These are phyloP conservation scores for Megastigmus dorsalis DNA, from an alignment of 2,888 invertebrate genomes.

Conservation along the genomic window DNA sequence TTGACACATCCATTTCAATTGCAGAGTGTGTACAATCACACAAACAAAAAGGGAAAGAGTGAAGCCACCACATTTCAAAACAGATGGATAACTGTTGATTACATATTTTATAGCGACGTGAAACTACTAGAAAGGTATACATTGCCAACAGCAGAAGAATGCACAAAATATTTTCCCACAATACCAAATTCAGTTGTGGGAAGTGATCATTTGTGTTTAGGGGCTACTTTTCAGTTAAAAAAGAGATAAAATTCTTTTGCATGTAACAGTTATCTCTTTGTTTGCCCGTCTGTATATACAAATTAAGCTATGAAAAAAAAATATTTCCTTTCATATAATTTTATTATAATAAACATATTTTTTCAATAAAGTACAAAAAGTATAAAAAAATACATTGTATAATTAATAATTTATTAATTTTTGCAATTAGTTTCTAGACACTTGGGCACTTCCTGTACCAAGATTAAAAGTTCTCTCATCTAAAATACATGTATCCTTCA, in stretches of 20 bases:
- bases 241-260: constrained; percentile 41
- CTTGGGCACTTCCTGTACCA: constrained; percentile 33
- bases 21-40: constrained; percentile 81
- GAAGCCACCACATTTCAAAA: constrained; percentile 88
- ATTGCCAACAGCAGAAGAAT: constrained; percentile 81
- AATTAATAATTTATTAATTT: constrained; percentile 26
- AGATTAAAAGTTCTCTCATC: constrained; percentile 33
- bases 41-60: constrained; percentile 67
- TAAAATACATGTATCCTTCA: constrained; percentile 48
- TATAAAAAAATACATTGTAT: constrained; percentile 35
- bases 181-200: constrained; percentile 86
- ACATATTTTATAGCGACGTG: constrained; percentile 87
- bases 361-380: constrained; percentile 48
- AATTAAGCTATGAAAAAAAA: constrained; percentile 33
- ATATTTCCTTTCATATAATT: constrained; percentile 36
- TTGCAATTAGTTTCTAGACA: constrained; percentile 27
- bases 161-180: constrained; percentile 74
- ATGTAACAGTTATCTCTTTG: constrained; percentile 23
- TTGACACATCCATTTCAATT: constrained; percentile 82
- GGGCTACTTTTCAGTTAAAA: constrained; percentile 81
- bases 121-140: constrained; percentile 75
- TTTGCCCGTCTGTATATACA: constrained; percentile 36
- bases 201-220: constrained; percentile 91
- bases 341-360: constrained; percentile 52
- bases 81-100: constrained; percentile 89